These are phyloP conservation scores for Drosophila murphyi DNA, from an alignment of 1,140 invertebrate species.

Conservation along the genomic window DNA sequence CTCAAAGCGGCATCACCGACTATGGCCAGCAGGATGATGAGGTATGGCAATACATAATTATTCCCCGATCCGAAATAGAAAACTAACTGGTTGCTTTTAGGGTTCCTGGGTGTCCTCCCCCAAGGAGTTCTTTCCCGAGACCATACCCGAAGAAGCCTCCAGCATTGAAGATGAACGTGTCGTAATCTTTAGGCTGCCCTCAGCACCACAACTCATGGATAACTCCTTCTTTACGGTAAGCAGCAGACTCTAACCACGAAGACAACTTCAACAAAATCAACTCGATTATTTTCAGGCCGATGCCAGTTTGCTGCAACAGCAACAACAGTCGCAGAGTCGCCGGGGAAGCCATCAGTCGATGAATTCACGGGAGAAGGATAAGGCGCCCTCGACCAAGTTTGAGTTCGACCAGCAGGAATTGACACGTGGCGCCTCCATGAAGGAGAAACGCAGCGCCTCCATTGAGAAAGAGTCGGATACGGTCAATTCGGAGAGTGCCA, in stretches of 20 bases:
- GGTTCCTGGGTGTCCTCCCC: conserved; percentile 91
- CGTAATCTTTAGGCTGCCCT: conserved; percentile 86
- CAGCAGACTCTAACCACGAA: no score
- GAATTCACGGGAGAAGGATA: conserved; percentile 79
- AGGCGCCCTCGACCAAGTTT: conserved; percentile 76
- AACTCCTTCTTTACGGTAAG: conserved; percentile 88
- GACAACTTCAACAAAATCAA: neutral
- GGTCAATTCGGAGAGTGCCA: conserved; percentile 74
- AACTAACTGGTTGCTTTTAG: conserved; percentile 60
- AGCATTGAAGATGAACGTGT: conserved; percentile 96
- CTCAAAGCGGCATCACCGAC: conserved; percentile 76
- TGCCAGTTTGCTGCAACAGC: conserved; percentile 86
- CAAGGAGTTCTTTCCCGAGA: conserved; percentile 95
- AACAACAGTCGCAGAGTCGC: conserved; percentile 83
- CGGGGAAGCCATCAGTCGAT: conserved; percentile 80
- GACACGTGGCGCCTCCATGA: conserved; percentile 82
- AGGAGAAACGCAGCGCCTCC: conserved; percentile 86
- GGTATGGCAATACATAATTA: conserved; percentile 57
- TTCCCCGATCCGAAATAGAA: neutral
- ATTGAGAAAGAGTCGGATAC: conserved; percentile 86
- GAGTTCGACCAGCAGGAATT: conserved; percentile 83
- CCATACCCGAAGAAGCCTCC: conserved; percentile 95
- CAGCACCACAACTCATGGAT: conserved; percentile 77
- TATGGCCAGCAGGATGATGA: conserved; percentile 87
- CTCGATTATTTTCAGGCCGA: conserved; percentile 83